Percentiles rank a stretch among this genome's conserved stretches.
phyloP scores from a whole-genome alignment of 2,888 invertebrate species.

The Cryptophagus acutangulus region DNA sequence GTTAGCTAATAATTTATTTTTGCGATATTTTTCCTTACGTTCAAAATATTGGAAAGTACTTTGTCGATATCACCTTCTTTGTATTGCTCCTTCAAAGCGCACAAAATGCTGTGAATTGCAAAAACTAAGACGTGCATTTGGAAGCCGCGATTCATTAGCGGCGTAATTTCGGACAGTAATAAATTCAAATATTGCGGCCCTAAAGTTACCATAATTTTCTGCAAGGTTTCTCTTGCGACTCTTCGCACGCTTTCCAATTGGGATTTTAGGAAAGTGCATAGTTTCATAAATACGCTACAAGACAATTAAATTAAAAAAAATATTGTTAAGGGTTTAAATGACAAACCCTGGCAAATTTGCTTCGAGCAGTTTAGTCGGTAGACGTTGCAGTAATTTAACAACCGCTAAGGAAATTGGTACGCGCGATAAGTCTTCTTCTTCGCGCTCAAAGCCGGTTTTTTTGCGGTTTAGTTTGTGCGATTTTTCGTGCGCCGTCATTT shows the following conservation, averaged over 20 bases:
- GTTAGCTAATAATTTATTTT: neutral
- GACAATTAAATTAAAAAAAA: conserved; percentile 12
- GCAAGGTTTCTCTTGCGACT: conserved; percentile 83
- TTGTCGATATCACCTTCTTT: conserved; percentile 73
- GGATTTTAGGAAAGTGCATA: conserved; percentile 87
- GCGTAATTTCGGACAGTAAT: conserved; percentile 74
- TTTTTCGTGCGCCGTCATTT: conserved; percentile 66
- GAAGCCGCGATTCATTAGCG: conserved; percentile 80
- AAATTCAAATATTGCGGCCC: conserved; percentile 76
- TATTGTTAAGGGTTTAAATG: conserved; percentile 8
- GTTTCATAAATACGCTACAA: conserved; percentile 81
- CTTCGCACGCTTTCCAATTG: conserved; percentile 81
- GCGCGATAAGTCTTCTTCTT: conserved; percentile 83
- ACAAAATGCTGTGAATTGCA: conserved; percentile 79
- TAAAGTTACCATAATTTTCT: conserved; percentile 80
- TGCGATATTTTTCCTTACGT: conserved; percentile 50
- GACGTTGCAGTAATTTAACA: conserved; percentile 82
- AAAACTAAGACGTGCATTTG: conserved; percentile 91
- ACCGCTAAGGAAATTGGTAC: conserved; percentile 91
- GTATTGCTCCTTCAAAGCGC: conserved; percentile 64
- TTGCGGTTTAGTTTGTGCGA: conserved; percentile 76
- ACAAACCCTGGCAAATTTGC: conserved; percentile 76
- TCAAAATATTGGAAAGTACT: conserved; percentile 69
- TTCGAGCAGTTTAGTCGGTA: conserved; percentile 72
- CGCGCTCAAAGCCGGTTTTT: conserved; percentile 64